phyloP scores from a whole-genome alignment of 2,888 invertebrate genomes.

The Patella depressa region DNA sequence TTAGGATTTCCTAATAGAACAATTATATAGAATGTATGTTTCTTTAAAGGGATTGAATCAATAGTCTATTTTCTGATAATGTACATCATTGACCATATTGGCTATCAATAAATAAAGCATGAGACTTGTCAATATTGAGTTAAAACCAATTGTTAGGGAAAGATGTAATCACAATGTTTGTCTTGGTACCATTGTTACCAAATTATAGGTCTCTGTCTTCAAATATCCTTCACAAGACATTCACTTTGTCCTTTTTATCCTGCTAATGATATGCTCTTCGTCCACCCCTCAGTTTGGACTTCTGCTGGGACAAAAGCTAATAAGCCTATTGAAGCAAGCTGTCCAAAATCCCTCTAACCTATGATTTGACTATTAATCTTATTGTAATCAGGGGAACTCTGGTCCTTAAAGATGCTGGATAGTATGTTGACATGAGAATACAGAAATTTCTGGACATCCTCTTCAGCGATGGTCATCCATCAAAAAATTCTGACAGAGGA shows the following conservation, averaged over 20 bases:
- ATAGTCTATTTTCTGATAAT: no score
- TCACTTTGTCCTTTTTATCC: neutral
- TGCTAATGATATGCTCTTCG: neutral
- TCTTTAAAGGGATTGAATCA: no score
- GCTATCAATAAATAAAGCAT: no score
- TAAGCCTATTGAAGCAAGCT: neutral
- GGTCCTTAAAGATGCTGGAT: neutral
- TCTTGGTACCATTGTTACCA: no score
- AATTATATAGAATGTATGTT: no score
- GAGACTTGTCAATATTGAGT: no score
- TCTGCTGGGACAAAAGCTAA: neutral
- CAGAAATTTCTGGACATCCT: neutral
- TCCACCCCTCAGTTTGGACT: neutral
- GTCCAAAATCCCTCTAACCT: neutral
- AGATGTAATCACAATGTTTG: no score
- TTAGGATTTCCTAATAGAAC: no score
- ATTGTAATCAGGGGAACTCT: slow-evolving; percentile 1
- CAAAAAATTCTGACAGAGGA: neutral
- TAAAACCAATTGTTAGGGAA: no score
- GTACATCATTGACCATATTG: no score
- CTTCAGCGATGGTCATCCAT: neutral
- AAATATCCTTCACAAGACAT: no score
- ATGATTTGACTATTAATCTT: slow-evolving; percentile 4
- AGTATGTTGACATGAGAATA: neutral
- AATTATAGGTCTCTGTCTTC: no score